Evolutionary conservation across 1,140 invertebrate genomes (phyloP), one percentile per base, ranked within the genome.

Genomic region (Pararge aegeria): DNA sequence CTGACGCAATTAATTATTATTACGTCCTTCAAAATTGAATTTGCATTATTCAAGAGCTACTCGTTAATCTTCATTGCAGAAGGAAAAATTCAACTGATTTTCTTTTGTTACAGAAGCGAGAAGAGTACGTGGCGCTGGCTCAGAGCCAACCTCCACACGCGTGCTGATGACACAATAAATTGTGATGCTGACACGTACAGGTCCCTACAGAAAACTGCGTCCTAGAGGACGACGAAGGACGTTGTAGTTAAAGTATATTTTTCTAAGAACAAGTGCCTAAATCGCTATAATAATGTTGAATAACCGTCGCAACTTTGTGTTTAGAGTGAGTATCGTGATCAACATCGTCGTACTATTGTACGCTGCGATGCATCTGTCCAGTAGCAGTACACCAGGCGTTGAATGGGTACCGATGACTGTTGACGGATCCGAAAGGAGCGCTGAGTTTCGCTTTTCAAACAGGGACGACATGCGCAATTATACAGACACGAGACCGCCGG

Each of bases 291-390:
- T 70, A 70, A 89, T 89, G 83, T 70, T 89, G 78, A 77, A 71
- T 49, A 89, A 92, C 57, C 91, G 94, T 62, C 92, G 94, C 64
- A 95, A 94, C 81, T 94, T 94, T 92, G 89, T 94, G 80, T 91
- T 95, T 71, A 91, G 94, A 65, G 92, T 94, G 78, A 95, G 94
- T 82, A 93, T 95, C 68, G 91, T 95, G 46, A 91, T 94, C 50
- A 95, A 95, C 73, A 90, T 95, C 46, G 93, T 92, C 64, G 94
- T 95, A 34, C 82, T 95, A 20, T 79, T 95, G 49, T 95, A 95
- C 81, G 83, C 82, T 20, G 84, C 87, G 53, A 72, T 89, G 77
- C 87, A 89, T 54, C 64, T 87, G 15, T 83, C 84, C 1, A 73
- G 80, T 10, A 83, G 67, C 27, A 79, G 55, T 38, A 63, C 69